Conservation (phyloP, 2,113 vertebrate species). For the Crotalus horridus region DNA sequence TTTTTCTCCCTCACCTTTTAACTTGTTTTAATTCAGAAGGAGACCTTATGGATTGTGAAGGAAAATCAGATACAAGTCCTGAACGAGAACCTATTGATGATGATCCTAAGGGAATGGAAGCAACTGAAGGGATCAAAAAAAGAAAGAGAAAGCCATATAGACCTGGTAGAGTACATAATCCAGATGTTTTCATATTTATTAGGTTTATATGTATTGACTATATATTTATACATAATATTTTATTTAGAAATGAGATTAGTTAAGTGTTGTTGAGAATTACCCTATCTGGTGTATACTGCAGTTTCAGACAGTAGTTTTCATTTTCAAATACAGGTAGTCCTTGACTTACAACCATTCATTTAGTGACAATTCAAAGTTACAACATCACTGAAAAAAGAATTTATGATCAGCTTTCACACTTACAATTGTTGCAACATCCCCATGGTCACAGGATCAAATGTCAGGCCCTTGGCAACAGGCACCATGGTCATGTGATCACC, state of each 20-base stretch:
- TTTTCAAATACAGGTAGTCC: not conserved
- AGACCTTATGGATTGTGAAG: conserved; percentile 90
- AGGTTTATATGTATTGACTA: not conserved
- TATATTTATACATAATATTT: not conserved
- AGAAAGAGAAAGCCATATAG: conserved; percentile 98
- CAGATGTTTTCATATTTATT: not conserved
- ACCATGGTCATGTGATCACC: not conserved
- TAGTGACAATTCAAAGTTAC: not conserved
- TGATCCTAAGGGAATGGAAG: conserved; percentile 77
- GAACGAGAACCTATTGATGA: conserved; percentile 84
- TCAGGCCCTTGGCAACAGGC: not conserved
- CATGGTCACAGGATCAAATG: not conserved
- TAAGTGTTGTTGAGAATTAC: not conserved
- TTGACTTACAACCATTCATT: not conserved
- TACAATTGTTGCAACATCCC: not conserved
- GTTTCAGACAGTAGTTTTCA: not conserved
- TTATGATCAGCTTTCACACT: not conserved
- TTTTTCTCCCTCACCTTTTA: conserved; percentile 18
- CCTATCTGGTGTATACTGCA: not conserved
- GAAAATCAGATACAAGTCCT: conserved; percentile 95
- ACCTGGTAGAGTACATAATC: conserved; percentile 76
- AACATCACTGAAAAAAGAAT: not conserved
- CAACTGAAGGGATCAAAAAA: conserved; percentile 83
- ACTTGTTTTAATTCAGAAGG: conserved; percentile 71
- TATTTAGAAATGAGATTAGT: not conserved